Evolutionary conservation across 2,888 invertebrate species (phyloP), one percentile per base, ranked within the genome.

Genomic region (Lasioglossum calceatum): DNA sequence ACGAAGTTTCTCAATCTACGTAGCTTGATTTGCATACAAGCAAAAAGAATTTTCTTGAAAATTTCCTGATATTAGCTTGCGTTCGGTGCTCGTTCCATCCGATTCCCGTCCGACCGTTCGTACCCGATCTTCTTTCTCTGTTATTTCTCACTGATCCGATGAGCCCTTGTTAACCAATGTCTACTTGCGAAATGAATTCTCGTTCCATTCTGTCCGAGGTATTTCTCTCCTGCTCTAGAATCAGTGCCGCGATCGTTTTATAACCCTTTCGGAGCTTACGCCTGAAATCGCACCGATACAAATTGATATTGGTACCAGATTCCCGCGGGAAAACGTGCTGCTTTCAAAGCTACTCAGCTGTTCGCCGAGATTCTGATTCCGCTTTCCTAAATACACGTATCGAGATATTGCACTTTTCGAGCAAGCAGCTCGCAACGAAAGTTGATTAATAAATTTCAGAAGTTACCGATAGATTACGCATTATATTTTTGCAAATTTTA

Each of bases 241-340:
- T 54, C 77, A 61, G 47, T 32, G 77, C 64, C 79, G 36, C 67
- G 86, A 67, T 67, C 76, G 44, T 79, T 82, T 85, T 79, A 85
- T 54, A 77, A 19, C 70, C 23, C 10, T 74, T 81, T 81, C 79
- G 79, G 72, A 58, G 70, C 77, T 47, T 73, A 50, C 72, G 58
- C 61, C 76, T 54, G 67, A 81, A 81, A 81, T 78, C 85, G 76
- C 72, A n/a, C 71, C 76, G 23, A 71, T 83, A 78, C 75, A 76
- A 85, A 86, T 81, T 81, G 85, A 86, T 79, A 86, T 76, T 54
- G 78, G 54, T 76, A 78, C 0, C 32, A 16, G 19, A 19, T 27
- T 42, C 39, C 32, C 58, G 67, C 58, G 70, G 75, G 27, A 64
- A n/a, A 64, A 61, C n/a, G 42, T 76, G 16, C 44, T n/a, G 16